These are phyloP conservation scores for Cheilosia variabilis DNA, from an alignment of 2,888 invertebrate species.

Conservation along the genomic window DNA sequence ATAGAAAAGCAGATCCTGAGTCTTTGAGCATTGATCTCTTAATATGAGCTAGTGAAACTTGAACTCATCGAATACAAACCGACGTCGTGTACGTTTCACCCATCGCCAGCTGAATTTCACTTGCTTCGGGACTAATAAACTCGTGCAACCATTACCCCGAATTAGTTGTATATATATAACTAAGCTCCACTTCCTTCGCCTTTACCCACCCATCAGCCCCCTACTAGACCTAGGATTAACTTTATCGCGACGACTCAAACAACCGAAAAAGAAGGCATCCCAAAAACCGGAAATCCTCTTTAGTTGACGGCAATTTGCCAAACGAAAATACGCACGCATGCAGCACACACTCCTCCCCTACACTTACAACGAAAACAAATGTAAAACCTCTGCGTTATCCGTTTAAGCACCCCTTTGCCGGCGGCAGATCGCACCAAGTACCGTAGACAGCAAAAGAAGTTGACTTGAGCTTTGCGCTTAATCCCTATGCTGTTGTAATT, in stretches of 20 bases:
- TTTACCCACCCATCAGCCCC: too few relatives aligned
- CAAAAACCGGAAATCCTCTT: slow-evolving; percentile 55
- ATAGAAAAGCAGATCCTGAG: too few relatives aligned
- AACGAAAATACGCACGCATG: slow-evolving; percentile 13
- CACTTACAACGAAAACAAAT: slow-evolving; percentile 38
- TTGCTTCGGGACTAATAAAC: too few relatives aligned
- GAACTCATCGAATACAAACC: too few relatives aligned
- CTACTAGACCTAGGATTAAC: slow-evolving; percentile 41
- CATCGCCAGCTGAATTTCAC: too few relatives aligned
- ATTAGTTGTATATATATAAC: too few relatives aligned
- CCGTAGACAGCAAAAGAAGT: slow-evolving; percentile 27
- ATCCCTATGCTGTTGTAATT: slow-evolving; percentile 72
- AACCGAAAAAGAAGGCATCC: slow-evolving; percentile 12
- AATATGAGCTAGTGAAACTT: too few relatives aligned
- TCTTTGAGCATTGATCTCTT: too few relatives aligned
- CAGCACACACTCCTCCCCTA: background rate
- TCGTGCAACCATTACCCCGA: too few relatives aligned
- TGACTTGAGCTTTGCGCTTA: slow-evolving; percentile 68
- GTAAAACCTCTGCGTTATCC: slow-evolving; percentile 62
- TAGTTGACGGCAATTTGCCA: slow-evolving; percentile 66
- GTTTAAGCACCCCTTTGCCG: slow-evolving; percentile 46
- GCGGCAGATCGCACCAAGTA: background rate
- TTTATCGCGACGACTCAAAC: slow-evolving; percentile 54
- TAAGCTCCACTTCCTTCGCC: background rate
- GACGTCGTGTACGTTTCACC: too few relatives aligned